Conservation (phyloP, 2,888 invertebrate species). For the Lingula anatina region DNA sequence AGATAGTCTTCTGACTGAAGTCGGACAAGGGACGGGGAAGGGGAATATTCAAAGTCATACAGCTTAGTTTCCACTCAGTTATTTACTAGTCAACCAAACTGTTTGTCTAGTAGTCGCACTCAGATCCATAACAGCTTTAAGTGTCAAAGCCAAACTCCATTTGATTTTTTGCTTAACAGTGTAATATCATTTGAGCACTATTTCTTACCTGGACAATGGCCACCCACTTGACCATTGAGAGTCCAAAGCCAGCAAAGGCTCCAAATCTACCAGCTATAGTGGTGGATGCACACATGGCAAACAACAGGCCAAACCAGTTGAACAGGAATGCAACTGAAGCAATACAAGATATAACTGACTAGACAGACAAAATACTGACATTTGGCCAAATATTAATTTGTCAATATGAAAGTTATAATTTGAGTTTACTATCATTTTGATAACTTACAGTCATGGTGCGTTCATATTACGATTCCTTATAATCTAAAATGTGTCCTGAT, state of each 20-base stretch:
- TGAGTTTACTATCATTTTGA: background rate
- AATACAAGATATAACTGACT: conserved; percentile 27
- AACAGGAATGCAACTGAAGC: conserved; percentile 87
- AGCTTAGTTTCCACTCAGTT: background rate
- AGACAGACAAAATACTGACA: background rate
- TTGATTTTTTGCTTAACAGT: no score
- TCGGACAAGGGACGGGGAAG: background rate
- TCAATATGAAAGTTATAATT: background rate
- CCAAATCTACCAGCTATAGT: conserved; percentile 91
- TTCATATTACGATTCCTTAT: background rate
- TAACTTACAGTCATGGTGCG: background rate
- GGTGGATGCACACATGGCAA: conserved; percentile 89
- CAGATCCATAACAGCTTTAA: no score
- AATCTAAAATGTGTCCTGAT: background rate
- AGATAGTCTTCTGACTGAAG: background rate
- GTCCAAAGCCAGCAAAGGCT: conserved; percentile 84
- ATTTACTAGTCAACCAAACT: background rate
- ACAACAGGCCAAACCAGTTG: conserved; percentile 91
- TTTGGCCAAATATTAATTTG: background rate
- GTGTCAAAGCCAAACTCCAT: no score
- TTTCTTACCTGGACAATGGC: conserved; percentile 75
- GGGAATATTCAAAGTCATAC: background rate
- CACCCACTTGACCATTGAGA: conserved; percentile 92
- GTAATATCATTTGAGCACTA: no score
- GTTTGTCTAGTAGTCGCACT: no score